Percentiles rank a stretch among this genome's conserved stretches.
Conservation (phyloP, 92 coral and sea anemone genomes). For the Palythoa grandis region DNA sequence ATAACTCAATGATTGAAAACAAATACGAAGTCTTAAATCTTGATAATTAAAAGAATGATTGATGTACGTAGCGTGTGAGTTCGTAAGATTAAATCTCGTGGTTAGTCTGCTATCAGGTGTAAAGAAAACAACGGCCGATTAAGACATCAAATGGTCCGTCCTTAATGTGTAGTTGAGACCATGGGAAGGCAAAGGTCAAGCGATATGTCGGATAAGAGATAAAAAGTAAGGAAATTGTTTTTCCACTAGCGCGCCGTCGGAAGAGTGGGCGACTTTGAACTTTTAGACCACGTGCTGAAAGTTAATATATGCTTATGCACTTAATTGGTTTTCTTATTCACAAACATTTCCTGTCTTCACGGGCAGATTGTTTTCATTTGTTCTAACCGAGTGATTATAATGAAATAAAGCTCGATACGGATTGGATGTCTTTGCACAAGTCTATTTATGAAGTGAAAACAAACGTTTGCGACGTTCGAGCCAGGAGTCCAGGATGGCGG, state of each 20-base stretch:
- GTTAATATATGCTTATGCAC: conserved; percentile 3
- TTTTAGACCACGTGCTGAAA: conserved; percentile 27
- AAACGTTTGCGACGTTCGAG: neutral
- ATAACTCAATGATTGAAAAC: neutral
- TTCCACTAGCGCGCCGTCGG: neutral
- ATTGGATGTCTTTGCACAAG: neutral
- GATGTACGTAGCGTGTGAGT: neutral
- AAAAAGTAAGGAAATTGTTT: neutral
- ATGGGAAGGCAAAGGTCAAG: conserved; percentile 9
- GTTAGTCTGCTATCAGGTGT: conserved; percentile 11
- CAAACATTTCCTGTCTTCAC: conserved; percentile 18
- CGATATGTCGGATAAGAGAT: neutral
- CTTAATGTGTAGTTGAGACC: neutral
- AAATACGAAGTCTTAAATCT: neutral
- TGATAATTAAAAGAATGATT: neutral
- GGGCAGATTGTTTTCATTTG: conserved; percentile 22
- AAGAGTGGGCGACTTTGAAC: conserved; percentile 11
- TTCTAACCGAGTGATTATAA: conserved; percentile 30
- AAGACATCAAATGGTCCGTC: neutral
- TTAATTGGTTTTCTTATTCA: conserved; percentile 18
- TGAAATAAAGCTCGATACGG: neutral
- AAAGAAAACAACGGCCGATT: conserved; percentile 1
- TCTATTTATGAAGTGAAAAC: neutral
- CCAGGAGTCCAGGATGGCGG: conserved; percentile 5
- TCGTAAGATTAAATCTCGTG: neutral